Percentiles rank a stretch among this genome's conserved stretches.
Evolutionary conservation across 1,140 invertebrate genomes (phyloP).

Genomic region (Tribolium madens): DNA sequence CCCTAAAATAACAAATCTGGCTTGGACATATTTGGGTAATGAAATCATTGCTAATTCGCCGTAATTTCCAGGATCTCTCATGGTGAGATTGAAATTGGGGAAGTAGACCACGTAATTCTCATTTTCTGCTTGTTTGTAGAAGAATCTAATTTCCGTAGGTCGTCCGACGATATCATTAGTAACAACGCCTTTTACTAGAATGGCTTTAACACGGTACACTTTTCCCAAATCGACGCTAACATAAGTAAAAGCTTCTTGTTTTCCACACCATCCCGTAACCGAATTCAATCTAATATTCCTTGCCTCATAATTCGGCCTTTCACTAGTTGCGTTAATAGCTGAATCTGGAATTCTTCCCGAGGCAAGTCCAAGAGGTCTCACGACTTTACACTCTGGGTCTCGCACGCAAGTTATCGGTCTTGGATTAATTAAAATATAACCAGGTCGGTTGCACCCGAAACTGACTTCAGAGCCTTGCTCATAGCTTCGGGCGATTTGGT

Average conservation of each 20-base stretch:
- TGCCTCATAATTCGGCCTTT: conserved; percentile 91
- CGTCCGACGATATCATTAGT: conserved; percentile 95
- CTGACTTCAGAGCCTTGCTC: conserved; percentile 93
- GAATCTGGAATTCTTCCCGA: conserved; percentile 94
- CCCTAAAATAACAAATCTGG: conserved; percentile 91
- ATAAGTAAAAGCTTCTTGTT: conserved; percentile 95
- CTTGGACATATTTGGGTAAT: conserved; percentile 91
- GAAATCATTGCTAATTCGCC: conserved; percentile 96
- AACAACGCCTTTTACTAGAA: conserved; percentile 93
- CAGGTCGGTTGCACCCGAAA: conserved; percentile 90
- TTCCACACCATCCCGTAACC: conserved; percentile 95
- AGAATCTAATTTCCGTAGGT: conserved; percentile 95
- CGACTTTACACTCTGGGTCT: conserved; percentile 94
- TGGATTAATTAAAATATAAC: conserved; percentile 93
- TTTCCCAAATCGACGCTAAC: conserved; percentile 94
- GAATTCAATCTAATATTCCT: conserved; percentile 91
- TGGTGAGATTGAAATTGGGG: conserved; percentile 94
- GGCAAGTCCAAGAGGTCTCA: conserved; percentile 90
- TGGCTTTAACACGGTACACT: conserved; percentile 90
- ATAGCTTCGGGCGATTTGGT: conserved; percentile 89
- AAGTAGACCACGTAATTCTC: conserved; percentile 97
- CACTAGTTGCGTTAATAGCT: conserved; percentile 96
- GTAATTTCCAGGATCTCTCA: conserved; percentile 93
- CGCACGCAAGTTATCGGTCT: conserved; percentile 90
- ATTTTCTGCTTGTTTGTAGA: conserved; percentile 93